Conservation (phyloP, 2,888 invertebrate species). For the Noctua fimbriata region DNA sequence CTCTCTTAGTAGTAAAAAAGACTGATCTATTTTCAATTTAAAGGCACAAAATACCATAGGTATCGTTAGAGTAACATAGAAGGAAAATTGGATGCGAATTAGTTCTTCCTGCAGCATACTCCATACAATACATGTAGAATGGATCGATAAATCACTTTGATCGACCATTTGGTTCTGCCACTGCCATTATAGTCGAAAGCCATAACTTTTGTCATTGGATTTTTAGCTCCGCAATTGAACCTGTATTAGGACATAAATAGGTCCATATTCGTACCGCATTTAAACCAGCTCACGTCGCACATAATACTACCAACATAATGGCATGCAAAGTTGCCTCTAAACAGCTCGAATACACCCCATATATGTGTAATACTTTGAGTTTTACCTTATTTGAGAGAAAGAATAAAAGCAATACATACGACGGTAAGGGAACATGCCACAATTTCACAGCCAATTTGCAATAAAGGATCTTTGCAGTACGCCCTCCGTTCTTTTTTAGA, state of each 20-base stretch:
- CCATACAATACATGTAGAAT: conserved; percentile 34
- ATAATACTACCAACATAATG: conserved; percentile 54
- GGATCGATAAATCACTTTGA: conserved; percentile 48
- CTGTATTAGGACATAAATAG: conserved; percentile 28
- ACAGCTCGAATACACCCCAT: conserved; percentile 51
- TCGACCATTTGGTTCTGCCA: conserved; percentile 30
- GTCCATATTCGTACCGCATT: conserved; percentile 24
- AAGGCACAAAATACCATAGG: not conserved
- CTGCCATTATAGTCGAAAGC: conserved; percentile 24
- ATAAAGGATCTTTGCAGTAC: conserved; percentile 65
- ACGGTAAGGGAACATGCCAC: conserved; percentile 58
- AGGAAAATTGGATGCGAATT: not conserved
- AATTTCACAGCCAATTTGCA: conserved; percentile 70
- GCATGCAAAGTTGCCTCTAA: conserved; percentile 56
- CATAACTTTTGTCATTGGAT: conserved; percentile 30
- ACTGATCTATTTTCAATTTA: not conserved
- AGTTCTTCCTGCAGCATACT: not conserved
- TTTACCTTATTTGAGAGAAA: conserved; percentile 52
- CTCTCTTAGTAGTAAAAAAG: no score
- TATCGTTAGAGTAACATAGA: not conserved
- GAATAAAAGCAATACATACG: conserved; percentile 59
- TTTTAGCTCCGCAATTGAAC: conserved; percentile 34
- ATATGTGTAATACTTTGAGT: conserved; percentile 53
- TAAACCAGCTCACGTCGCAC: conserved; percentile 35
- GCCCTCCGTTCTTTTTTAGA: conserved; percentile 52